These are phyloP conservation scores for Pseudococcus jackbeardsleyi DNA, from an alignment of 2,888 invertebrate genomes.

Conservation along the genomic window DNA sequence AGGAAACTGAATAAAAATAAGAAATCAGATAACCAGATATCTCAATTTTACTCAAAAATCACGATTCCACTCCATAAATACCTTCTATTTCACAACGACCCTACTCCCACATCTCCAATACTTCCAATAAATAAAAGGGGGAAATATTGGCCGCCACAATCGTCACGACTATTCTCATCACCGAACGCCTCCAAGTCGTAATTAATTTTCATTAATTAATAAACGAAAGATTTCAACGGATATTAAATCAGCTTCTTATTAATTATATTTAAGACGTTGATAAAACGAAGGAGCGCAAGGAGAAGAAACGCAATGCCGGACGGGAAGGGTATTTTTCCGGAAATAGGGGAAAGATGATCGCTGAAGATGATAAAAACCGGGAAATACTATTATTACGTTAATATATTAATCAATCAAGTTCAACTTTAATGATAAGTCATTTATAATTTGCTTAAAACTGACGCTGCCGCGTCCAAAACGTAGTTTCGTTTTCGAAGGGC, in stretches of 20 bases:
- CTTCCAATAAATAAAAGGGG: too few species aligned
- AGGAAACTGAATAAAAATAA: too few species aligned
- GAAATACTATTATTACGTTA: constrained; percentile 63
- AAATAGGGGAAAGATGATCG: constrained; percentile 62
- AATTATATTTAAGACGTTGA: constrained; percentile 63
- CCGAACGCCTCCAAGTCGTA: neutral
- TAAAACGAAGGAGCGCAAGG: constrained; percentile 31
- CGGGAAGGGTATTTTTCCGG: constrained; percentile 40
- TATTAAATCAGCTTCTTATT: constrained; percentile 63
- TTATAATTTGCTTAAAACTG: constrained; percentile 62
- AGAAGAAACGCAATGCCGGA: constrained; percentile 45
- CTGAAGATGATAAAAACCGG: constrained; percentile 63
- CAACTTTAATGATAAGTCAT: constrained; percentile 64
- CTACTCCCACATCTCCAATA: too few species aligned
- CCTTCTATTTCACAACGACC: too few species aligned
- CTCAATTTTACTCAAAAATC: too few species aligned
- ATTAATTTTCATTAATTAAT: constrained; percentile 60
- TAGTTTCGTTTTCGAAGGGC: constrained; percentile 51
- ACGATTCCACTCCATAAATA: too few species aligned
- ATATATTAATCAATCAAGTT: constrained; percentile 64
- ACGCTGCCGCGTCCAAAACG: constrained; percentile 52
- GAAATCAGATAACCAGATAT: too few species aligned
- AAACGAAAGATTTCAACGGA: constrained; percentile 63
- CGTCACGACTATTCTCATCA: neutral
- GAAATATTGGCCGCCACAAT: neutral